phyloP scores from a whole-genome alignment of 1,140 invertebrate species.

The Gonioctena quinquepunctata region DNA sequence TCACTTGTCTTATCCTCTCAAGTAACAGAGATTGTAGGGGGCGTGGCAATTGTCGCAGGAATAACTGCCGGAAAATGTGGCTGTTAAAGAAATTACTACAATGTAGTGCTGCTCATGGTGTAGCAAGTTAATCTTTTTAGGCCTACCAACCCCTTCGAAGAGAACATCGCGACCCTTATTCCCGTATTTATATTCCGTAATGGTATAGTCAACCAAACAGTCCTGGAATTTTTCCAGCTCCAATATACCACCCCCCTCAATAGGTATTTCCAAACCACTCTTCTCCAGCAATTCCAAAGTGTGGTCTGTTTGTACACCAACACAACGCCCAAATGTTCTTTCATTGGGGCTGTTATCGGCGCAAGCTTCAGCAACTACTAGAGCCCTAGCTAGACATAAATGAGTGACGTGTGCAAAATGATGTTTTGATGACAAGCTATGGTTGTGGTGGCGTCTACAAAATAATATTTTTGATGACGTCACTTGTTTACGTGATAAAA shows the following conservation, averaged over 20 bases:
- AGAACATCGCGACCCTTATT: background rate
- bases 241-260: background rate
- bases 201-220: slow-evolving; percentile 9
- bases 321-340: background rate
- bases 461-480: too few relatives aligned
- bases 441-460: too few relatives aligned
- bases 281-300: background rate
- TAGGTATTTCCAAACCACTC: background rate
- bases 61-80: slow-evolving; percentile 1
- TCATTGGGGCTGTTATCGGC: background rate
- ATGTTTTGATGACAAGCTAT: too few relatives aligned
- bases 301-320: background rate
- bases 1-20: too few relatives aligned
- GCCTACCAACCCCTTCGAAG: background rate
- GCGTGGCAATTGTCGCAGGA: slow-evolving; percentile 8
- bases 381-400: slow-evolving; percentile 16
- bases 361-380: slow-evolving; percentile 13
- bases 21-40: too few relatives aligned
- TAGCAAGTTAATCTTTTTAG: background rate
- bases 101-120: too few relatives aligned
- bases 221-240: slow-evolving; percentile 12
- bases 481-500: too few relatives aligned
- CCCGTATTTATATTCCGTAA: slow-evolving; percentile 15
- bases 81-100: slow-evolving; percentile 3
- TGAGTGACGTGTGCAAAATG: too few relatives aligned